Conservation (phyloP, 1,140 invertebrate genomes). For the Myzus persicae region DNA sequence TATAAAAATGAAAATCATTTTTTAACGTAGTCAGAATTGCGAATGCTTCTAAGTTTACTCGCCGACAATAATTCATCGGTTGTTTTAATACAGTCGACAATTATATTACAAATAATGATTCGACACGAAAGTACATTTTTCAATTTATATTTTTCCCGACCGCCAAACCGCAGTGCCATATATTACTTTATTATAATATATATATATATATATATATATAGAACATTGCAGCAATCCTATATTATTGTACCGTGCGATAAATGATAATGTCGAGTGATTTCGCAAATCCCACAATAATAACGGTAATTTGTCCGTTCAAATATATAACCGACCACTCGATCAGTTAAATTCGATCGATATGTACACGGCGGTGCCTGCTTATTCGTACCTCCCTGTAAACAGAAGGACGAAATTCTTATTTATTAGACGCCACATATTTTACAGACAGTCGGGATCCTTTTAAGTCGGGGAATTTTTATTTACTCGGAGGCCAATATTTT, state of each 20-base stretch:
- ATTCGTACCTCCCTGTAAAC: not conserved
- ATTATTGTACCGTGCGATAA: not conserved
- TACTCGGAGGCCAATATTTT: not conserved
- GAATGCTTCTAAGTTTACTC: not conserved
- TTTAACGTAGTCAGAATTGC: not conserved
- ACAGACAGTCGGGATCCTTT: not conserved
- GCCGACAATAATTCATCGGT: not conserved
- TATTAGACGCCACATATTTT: constrained; percentile 8
- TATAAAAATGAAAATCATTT: not conserved
- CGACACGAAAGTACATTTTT: not conserved
- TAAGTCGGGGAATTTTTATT: not conserved
- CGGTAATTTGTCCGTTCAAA: not conserved
- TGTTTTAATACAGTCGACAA: not conserved
- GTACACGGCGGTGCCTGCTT: not conserved
- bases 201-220: constrained; percentile 16
- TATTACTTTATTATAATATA: not conserved
- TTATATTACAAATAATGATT: too few relatives aligned
- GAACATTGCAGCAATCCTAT: not conserved
- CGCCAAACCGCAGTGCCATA: not conserved
- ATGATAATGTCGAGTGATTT: constrained; percentile 16
- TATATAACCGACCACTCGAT: not conserved
- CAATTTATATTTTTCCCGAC: not conserved
- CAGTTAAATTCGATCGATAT: not conserved
- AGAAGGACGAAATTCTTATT: constrained; percentile 16
- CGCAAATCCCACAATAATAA: not conserved